Evolutionary conservation across 2,113 vertebrate genomes (phyloP), one percentile per base, ranked within the genome.

Genomic region (Eretmodus cyanostictus): DNA sequence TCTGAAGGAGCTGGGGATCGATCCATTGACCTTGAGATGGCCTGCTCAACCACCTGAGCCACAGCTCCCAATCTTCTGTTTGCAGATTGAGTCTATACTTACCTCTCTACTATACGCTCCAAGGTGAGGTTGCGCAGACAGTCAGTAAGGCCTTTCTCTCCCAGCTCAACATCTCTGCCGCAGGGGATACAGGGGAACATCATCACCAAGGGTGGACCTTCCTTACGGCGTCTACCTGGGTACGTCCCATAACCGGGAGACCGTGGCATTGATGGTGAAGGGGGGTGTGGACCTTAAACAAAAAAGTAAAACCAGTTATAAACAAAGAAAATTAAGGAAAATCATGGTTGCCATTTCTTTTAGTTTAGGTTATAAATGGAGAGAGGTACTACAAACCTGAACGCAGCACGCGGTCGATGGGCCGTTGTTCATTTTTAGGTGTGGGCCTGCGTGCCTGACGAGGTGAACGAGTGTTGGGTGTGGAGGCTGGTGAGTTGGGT

Each of bases 111-210:
- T 54, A 99, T 98, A 1, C 98, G 97, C 95, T 99, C 98, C 94
- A 99, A 93, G 3, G 98, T 98, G 90, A 99, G 97, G 94, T 99
- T 99, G 22, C 98, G 97, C 94, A 99, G 97, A 54, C 98, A 98
- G 87, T 98, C 98, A 0, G 97, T 95, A 76, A 99, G 94, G n/a
- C 98, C 98, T 73, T 97, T 95, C 93, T 99, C 98, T 0, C 98
- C 98, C 90, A 99, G 95, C 90, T 99, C 98, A 91, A 99, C 98
- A 1, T 99, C 98, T 8, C 96, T 93, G 82, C 97, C 97, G 29
- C 98, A 99, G 59, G 97, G 95, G 0, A 97, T 95, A 89, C 98
- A 99, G 0, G 98, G 98, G 90, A 99, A 98, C 94, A 96, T 94
- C 95, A 99, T 94, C 2, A 94, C 93, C 19, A 97, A 94, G 73